Evolutionary conservation across 2,888 invertebrate species (phyloP).

Genomic region (Arrhopalites spinosus): DNA sequence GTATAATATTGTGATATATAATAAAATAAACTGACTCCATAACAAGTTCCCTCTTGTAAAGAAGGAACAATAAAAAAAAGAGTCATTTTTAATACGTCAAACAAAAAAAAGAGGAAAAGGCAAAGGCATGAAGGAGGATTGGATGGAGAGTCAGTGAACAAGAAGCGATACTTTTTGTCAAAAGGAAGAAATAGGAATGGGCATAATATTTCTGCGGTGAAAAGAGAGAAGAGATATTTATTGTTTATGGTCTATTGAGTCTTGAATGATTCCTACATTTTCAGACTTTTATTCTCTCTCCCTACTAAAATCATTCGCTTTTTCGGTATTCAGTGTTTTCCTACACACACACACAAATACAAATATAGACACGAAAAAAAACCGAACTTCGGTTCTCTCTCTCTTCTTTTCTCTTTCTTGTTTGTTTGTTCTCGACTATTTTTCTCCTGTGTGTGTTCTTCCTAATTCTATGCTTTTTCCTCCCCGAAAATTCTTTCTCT

Average conservation of each 20-base stretch:
- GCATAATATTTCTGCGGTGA: slow-evolving; percentile 31
- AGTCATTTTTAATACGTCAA: slow-evolving; percentile 30
- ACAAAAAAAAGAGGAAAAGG: neutral
- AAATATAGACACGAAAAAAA: too few relatives aligned
- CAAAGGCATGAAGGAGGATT: neutral
- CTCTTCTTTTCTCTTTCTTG: slow-evolving; percentile 13
- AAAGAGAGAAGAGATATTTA: slow-evolving; percentile 48
- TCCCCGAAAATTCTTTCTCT: neutral
- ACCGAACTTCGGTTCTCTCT: too few relatives aligned
- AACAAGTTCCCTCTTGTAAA: neutral
- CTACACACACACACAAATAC: slow-evolving; percentile 5
- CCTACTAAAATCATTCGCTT: slow-evolving; percentile 13
- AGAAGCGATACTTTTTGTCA: slow-evolving; percentile 22
- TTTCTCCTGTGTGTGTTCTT: neutral
- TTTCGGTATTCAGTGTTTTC: slow-evolving; percentile 35
- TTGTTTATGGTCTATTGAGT: slow-evolving; percentile 55
- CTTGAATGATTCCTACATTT: slow-evolving; percentile 48
- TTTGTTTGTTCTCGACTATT: slow-evolving; percentile 23
- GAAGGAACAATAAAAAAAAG: slow-evolving; percentile 15
- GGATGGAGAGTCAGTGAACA: slow-evolving; percentile 19
- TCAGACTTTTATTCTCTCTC: slow-evolving; percentile 39
- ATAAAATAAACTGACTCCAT: neutral
- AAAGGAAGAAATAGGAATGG: slow-evolving; percentile 27
- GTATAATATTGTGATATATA: neutral
- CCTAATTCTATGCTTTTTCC: neutral